Conservation (phyloP, 2,888 invertebrate species). For the Pheosia gnoma region DNA sequence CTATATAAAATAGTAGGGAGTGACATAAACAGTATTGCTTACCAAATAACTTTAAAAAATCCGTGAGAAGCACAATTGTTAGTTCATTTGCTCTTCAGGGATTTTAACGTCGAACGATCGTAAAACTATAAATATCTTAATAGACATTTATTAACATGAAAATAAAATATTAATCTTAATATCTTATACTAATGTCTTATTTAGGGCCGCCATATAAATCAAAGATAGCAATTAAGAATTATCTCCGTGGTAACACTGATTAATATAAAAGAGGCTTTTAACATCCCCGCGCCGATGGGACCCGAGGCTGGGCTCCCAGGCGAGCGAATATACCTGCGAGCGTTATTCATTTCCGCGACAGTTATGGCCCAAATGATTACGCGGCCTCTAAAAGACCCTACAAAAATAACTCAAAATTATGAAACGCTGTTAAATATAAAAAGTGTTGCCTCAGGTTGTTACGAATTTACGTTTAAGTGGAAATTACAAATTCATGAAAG, state of each 20-base stretch:
- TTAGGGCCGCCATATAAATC: conserved; percentile 37
- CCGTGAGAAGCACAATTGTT: too few relatives aligned
- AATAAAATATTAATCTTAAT: conserved; percentile 5
- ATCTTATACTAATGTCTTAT: conserved; percentile 4
- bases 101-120: neutral
- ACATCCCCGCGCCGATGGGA: conserved; percentile 53
- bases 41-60: too few relatives aligned
- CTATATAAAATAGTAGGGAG: too few relatives aligned
- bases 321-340: conserved; percentile 21
- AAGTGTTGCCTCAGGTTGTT: neutral
- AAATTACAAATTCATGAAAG: conserved; percentile 15
- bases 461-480: conserved; percentile 16
- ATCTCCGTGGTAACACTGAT: conserved; percentile 48
- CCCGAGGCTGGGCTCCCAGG: conserved; percentile 6
- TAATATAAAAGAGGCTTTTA: conserved; percentile 56
- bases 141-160: neutral
- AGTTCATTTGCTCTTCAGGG: too few relatives aligned
- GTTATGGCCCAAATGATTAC: conserved; percentile 57
- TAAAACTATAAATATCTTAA: neutral
- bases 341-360: conserved; percentile 55
- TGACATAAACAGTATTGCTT: too few relatives aligned
- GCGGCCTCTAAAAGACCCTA: conserved; percentile 40
- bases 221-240: conserved; percentile 47
- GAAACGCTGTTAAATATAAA: conserved; percentile 30
- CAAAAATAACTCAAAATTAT: conserved; percentile 32